Percentiles rank a stretch among this genome's conserved stretches.
phyloP scores from a whole-genome alignment of 1,140 invertebrate species.

The Eupeodes corollae region DNA sequence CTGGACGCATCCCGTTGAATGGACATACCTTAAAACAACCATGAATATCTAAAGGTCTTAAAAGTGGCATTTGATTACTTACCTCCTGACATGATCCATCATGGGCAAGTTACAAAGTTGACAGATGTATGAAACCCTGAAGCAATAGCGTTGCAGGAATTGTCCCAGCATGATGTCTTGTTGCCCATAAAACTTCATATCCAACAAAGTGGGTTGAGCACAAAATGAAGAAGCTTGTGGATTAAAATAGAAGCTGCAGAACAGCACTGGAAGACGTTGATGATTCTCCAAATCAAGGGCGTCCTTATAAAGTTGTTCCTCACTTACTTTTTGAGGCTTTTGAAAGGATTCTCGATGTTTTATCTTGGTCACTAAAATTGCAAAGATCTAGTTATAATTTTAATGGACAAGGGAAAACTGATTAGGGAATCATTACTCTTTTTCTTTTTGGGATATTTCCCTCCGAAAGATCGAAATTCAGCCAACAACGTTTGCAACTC shows the following conservation, averaged over 20 bases:
- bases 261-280: slow-evolving; percentile 78
- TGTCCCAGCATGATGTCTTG: slow-evolving; percentile 91
- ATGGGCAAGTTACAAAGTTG: slow-evolving; percentile 79
- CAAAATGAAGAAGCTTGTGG: slow-evolving; percentile 32
- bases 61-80: neutral
- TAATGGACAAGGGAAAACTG: neutral
- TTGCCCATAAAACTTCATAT: slow-evolving; percentile 87
- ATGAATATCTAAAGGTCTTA: neutral
- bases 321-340: slow-evolving; percentile 22
- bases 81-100: slow-evolving; percentile 71
- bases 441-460: slow-evolving; percentile 44
- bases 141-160: slow-evolving; percentile 89
- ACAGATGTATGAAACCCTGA: slow-evolving; percentile 72
- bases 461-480: slow-evolving; percentile 76
- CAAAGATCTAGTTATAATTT: neutral
- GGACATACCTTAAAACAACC: slow-evolving; percentile 48
- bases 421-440: slow-evolving; percentile 14
- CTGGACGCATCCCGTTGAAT: slow-evolving; percentile 63
- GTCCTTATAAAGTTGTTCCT: slow-evolving; percentile 44
- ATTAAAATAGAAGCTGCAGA: slow-evolving; percentile 80
- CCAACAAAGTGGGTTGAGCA: slow-evolving; percentile 25
- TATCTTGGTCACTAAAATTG: slow-evolving; percentile 15
- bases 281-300: slow-evolving; percentile 78
- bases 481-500: slow-evolving; percentile 64
- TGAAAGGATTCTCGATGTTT: slow-evolving; percentile 14